phyloP scores from a whole-genome alignment of 2,113 vertebrate genomes.

The Dunckerocampus dactyliophorus region DNA sequence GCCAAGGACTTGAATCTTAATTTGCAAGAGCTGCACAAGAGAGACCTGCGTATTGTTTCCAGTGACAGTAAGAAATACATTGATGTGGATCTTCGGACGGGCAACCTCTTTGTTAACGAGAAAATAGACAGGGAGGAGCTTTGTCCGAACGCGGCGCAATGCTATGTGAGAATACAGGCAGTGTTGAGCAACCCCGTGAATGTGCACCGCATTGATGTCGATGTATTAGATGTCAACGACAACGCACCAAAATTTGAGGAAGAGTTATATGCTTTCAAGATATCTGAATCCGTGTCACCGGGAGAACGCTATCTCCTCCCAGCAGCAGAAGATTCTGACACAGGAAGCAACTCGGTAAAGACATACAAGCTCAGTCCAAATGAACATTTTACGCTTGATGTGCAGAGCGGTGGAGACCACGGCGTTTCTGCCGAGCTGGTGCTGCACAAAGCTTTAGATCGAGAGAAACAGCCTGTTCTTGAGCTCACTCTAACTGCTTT shows the following conservation, averaged over 20 bases:
- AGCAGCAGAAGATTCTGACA: slow-evolving; percentile 35
- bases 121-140: slow-evolving; percentile 63
- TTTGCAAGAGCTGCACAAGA: not conserved
- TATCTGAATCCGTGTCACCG: slow-evolving; percentile 13
- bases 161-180: slow-evolving; percentile 56
- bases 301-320: slow-evolving; percentile 44
- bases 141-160: slow-evolving; percentile 43
- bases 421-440: slow-evolving; percentile 38
- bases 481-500: slow-evolving; percentile 40
- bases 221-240: slow-evolving; percentile 64
- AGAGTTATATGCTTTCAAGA: slow-evolving; percentile 45
- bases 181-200: slow-evolving; percentile 54
- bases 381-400: slow-evolving; percentile 34
- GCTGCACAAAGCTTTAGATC: slow-evolving; percentile 51
- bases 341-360: slow-evolving; percentile 22
- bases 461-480: slow-evolving; percentile 53
- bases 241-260: slow-evolving; percentile 68
- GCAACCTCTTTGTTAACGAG: not conserved
- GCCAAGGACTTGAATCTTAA: slow-evolving; percentile 4
- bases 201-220: slow-evolving; percentile 52
- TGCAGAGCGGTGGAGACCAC: slow-evolving; percentile 28
- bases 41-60: slow-evolving; percentile 2
- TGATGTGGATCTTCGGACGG: not conserved
- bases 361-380: slow-evolving; percentile 32
- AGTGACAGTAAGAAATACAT: slow-evolving; percentile 1